These are phyloP conservation scores for Periphyllus acericola DNA, from an alignment of 2,888 invertebrate species.

Conservation along the genomic window DNA sequence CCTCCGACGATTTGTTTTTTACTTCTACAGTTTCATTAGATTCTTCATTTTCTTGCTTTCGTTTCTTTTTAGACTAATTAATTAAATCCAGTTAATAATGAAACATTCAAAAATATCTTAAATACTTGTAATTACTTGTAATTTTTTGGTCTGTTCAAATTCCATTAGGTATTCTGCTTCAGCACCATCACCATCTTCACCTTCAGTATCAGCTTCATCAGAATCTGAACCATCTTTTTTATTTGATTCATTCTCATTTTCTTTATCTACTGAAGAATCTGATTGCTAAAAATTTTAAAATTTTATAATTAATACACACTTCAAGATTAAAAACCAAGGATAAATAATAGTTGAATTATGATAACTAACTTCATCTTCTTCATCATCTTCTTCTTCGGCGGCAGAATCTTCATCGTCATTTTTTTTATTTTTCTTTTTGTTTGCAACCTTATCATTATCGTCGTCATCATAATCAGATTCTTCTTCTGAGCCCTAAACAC, in stretches of 20 bases:
- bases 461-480: slow-evolving; percentile 49
- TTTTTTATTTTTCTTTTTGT: slow-evolving; percentile 35
- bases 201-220: slow-evolving; percentile 19
- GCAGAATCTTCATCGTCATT: background rate
- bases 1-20: background rate
- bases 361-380: slow-evolving; percentile 23
- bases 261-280: slow-evolving; percentile 3
- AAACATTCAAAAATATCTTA: background rate
- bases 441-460: background rate
- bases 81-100: background rate
- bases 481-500: slow-evolving; percentile 45
- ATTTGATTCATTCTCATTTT: slow-evolving; percentile 1
- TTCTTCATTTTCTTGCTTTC: background rate
- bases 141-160: slow-evolving; percentile 56
- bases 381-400: slow-evolving; percentile 21
- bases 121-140: slow-evolving; percentile 33
- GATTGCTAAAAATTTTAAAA: slow-evolving; percentile 23
- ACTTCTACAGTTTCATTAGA: background rate
- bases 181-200: slow-evolving; percentile 53
- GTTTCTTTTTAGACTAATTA: slow-evolving; percentile 46
- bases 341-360: background rate
- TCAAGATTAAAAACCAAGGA: background rate
- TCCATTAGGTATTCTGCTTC: slow-evolving; percentile 59
- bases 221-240: slow-evolving; percentile 20
- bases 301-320: background rate